A percentile compares a stretch with the other conserved stretches of the same genome.
phyloP scores from a whole-genome alignment of 2,888 invertebrate genomes.

The Anaspis maculata region DNA sequence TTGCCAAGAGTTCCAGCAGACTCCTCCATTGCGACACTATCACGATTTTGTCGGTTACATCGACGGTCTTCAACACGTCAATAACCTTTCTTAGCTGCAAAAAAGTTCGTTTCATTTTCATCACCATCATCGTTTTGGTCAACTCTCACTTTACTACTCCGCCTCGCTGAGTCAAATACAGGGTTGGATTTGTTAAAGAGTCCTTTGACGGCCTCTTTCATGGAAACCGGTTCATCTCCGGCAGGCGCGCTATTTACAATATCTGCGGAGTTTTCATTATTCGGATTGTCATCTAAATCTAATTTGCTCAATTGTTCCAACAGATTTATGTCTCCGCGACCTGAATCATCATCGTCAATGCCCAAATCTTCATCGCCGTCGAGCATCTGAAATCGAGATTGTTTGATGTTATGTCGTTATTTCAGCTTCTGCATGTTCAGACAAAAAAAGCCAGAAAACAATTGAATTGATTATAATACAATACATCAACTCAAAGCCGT shows the following conservation, averaged over 20 bases:
- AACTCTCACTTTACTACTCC: conserved; percentile 69
- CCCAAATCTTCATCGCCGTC: conserved; percentile 39
- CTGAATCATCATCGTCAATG: conserved; percentile 34
- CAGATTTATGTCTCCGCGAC: conserved; percentile 48
- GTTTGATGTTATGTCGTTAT: too few species aligned
- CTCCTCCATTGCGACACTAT: conserved; percentile 93
- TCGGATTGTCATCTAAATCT: conserved; percentile 41
- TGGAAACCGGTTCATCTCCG: conserved; percentile 40
- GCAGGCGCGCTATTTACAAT: conserved; percentile 20
- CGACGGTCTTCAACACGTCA: conserved; percentile 39
- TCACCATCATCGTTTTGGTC: too few species aligned
- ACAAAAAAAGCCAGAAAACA: too few species aligned
- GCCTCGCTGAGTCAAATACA: conserved; percentile 51
- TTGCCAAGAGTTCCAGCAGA: conserved; percentile 64
- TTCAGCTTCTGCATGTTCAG: too few species aligned
- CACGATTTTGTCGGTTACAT: conserved; percentile 59
- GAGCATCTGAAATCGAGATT: conserved; percentile 42
- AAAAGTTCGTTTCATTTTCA: too few species aligned
- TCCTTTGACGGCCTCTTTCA: conserved; percentile 51
- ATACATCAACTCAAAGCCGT: too few species aligned
- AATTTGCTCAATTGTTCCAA: conserved; percentile 57
- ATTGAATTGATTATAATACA: too few species aligned
- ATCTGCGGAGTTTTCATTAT: conserved; percentile 24
- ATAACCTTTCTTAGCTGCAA: too few species aligned
- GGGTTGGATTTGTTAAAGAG: conserved; percentile 63